These are phyloP conservation scores for Meleagris gallopavo DNA, from an alignment of 2,113 vertebrate genomes.

Conservation along the genomic window DNA sequence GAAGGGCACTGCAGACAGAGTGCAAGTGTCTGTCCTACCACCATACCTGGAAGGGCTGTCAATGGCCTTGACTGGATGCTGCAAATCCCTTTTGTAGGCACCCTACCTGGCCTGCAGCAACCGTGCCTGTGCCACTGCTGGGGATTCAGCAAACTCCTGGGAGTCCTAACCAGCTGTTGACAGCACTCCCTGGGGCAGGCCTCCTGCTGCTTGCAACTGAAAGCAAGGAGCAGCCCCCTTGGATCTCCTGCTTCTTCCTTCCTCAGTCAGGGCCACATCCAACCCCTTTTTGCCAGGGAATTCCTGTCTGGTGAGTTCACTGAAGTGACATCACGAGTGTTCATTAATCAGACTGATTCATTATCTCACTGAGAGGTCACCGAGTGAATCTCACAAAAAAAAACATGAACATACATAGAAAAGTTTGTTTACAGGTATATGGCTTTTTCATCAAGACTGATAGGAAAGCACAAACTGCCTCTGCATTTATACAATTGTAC, in stretches of 20 bases:
- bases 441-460: not conserved
- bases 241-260: not conserved
- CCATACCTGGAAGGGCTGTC: not conserved
- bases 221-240: not conserved
- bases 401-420: not conserved
- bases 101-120: rapidly evolving
- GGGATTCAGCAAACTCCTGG: too few species aligned
- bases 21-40: not conserved
- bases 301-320: not conserved
- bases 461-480: not conserved
- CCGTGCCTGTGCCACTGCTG: not conserved
- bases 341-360: not conserved
- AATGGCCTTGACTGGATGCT: not conserved
- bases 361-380: not conserved
- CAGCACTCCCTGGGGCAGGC: rapidly evolving
- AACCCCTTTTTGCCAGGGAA: not conserved
- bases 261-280: rapidly evolving
- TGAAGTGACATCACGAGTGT: rapidly evolving
- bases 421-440: not conserved
- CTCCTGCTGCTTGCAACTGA: not conserved
- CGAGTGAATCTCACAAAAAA: not conserved
- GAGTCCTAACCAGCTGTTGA: not conserved
- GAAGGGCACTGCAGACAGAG: not conserved
- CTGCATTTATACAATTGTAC: not conserved
- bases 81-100: not conserved